Evolutionary conservation across 2,797 vertebrate species (phyloP).

Genomic region (Melanotaenia nigrans): DNA sequence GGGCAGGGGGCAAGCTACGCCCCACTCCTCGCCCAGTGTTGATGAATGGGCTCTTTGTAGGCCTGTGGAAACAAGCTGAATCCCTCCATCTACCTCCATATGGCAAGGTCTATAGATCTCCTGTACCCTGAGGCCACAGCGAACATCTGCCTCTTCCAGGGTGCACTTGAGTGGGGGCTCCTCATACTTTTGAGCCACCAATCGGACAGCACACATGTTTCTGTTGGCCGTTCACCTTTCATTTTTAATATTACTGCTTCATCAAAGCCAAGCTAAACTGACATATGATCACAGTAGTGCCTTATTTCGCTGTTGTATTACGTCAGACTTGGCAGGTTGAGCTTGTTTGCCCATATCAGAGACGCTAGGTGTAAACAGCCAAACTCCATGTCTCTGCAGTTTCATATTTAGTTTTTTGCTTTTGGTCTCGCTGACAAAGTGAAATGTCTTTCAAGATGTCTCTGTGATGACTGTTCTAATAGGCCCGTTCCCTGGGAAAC

Average conservation of each 20-base stretch:
- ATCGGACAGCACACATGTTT: constrained; percentile 69
- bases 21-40: constrained; percentile 67
- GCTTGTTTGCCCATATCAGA: constrained; percentile 76
- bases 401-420: constrained; percentile 60
- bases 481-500: constrained; percentile 27
- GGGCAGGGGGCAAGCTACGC: constrained; percentile 76
- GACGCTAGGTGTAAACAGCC: constrained; percentile 69
- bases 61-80: constrained; percentile 81
- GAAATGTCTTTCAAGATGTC: constrained; percentile 54
- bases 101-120: constrained; percentile 84
- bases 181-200: constrained; percentile 50
- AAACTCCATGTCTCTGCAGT: constrained; percentile 71
- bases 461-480: constrained; percentile 52
- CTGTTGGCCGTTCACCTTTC: constrained; percentile 49
- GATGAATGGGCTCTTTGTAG: constrained; percentile 85
- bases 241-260: constrained; percentile 58
- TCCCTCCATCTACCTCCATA: constrained; percentile 84
- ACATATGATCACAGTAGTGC: constrained; percentile 17
- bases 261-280: constrained; percentile 48
- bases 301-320: constrained; percentile 24
- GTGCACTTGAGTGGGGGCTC: constrained; percentile 63
- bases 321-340: constrained; percentile 58
- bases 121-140: constrained; percentile 79
- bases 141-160: constrained; percentile 83
- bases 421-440: constrained; percentile 69